These are phyloP conservation scores for Ianthella basta DNA, from an alignment of 37 sponge, comb jelly and placozoan genomes.

Conservation along the genomic window DNA sequence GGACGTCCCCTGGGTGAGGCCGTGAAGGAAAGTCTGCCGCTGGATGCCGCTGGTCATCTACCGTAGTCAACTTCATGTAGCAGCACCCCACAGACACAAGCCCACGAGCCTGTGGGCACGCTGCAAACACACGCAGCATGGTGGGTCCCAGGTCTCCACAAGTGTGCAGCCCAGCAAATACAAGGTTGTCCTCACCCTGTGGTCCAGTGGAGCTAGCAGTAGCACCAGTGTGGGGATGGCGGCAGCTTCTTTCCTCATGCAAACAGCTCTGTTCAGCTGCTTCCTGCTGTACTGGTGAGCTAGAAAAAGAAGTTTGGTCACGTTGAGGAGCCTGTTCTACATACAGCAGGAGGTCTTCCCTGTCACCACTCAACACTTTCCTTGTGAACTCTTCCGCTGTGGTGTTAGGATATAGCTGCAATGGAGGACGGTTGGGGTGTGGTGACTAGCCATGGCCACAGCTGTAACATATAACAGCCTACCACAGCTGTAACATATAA, in stretches of 20 bases:
- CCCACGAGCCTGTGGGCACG: constrained; percentile 39
- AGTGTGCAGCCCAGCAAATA: constrained; percentile 78
- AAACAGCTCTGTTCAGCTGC: background rate
- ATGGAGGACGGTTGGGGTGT: background rate
- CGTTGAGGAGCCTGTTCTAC: too few relatives aligned
- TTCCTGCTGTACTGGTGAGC: background rate
- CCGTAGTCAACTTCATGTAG: constrained; percentile 76
- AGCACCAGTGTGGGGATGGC: background rate
- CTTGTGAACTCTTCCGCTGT: constrained; percentile 10
- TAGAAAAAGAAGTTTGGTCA: too few relatives aligned
- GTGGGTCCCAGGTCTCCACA: constrained; percentile 80
- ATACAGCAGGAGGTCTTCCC: too few relatives aligned
- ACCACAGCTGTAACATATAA: too few relatives aligned
- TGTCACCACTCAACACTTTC: too few relatives aligned
- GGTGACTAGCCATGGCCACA: background rate
- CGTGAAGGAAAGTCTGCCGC: too few relatives aligned
- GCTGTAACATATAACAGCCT: too few relatives aligned
- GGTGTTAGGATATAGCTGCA: background rate
- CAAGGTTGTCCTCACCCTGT: background rate
- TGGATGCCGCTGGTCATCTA: background rate
- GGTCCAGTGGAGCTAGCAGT: background rate
- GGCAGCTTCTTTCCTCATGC: background rate
- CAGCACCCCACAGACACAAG: constrained; percentile 82
- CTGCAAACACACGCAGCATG: constrained; percentile 65
- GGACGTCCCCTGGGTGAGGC: too few relatives aligned